A percentile compares a stretch with the other conserved stretches of the same genome.
Conservation (phyloP, 2,888 invertebrate species). For the Strigamia crassipes region DNA sequence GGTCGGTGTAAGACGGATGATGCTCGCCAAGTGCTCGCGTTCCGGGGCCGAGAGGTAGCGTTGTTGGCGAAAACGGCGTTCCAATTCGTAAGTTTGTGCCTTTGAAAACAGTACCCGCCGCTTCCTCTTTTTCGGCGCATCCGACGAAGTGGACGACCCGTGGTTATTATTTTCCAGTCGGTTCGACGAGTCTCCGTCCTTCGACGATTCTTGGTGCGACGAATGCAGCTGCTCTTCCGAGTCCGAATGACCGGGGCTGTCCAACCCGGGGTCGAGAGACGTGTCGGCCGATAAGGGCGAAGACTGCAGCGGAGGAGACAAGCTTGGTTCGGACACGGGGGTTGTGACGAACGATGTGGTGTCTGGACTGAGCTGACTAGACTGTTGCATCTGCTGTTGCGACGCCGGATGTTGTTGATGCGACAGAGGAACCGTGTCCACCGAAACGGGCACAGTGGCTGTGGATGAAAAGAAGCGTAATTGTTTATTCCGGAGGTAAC, state of each 20-base stretch:
- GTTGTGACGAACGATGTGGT: slow-evolving; percentile 68
- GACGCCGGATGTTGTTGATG: slow-evolving; percentile 44
- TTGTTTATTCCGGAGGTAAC: too few relatives aligned
- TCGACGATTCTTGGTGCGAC: slow-evolving; percentile 54
- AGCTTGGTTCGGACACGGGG: slow-evolving; percentile 48
- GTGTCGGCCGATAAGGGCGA: slow-evolving; percentile 49
- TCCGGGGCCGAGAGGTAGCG: slow-evolving; percentile 97
- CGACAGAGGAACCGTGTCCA: slow-evolving; percentile 24
- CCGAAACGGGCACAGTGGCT: slow-evolving; percentile 1
- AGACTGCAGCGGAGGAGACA: slow-evolving; percentile 48
- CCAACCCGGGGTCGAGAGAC: slow-evolving; percentile 54
- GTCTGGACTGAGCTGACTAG: slow-evolving; percentile 76
- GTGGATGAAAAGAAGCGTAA: too few relatives aligned
- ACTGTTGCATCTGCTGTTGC: slow-evolving; percentile 15
- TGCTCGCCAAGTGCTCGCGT: slow-evolving; percentile 91
- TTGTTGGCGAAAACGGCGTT: slow-evolving; percentile 92
- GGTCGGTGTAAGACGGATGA: slow-evolving; percentile 93
- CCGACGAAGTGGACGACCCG: slow-evolving; percentile 37
- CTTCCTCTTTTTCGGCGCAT: slow-evolving; percentile 78
- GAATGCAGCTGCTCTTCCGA: slow-evolving; percentile 57
- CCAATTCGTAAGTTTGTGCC: slow-evolving; percentile 94
- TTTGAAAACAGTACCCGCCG: slow-evolving; percentile 96
- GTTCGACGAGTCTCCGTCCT: slow-evolving; percentile 39
- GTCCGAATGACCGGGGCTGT: slow-evolving; percentile 59
- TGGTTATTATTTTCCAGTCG: not conserved